Base-by-base conservation (phyloP, 2,113 vertebrate species). In the Chamaea fasciata region DNA sequence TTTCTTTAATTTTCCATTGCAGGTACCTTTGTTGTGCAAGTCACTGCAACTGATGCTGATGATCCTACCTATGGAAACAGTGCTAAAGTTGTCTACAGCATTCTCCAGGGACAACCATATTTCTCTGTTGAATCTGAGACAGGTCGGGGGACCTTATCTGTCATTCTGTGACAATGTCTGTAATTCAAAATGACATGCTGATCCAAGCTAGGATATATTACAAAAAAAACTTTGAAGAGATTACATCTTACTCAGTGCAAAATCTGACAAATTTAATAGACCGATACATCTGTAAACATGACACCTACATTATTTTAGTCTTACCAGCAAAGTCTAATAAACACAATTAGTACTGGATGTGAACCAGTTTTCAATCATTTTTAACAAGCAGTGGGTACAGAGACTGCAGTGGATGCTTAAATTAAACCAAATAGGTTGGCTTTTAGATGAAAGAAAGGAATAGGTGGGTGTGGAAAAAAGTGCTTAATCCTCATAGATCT, bases 71-170 rank as follows among this genome's bases (percentile, higher is more conserved):
- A 99, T 7, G 99, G 99, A 21, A 99, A 99, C 97, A 99, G 99
- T 35, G 99, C 99, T 94, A 98, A 93, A 97, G 98, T 99, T 92
- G 98, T 99, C 87, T 99, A 99, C 93, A 99, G 99, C 95, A 99
- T 99, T 97, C 98, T 99, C 64, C 98, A 99, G 97, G 99, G 99
- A n/a, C 99, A 99, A 92, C 99, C 99, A 13, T 99, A 99, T 97
- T 99, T 99, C 97, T 99, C 99, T 0, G 99, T 99, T 8, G 99
- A 99, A 94, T 98, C 99, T 7, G 98, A 99, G 78, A 98, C 99
- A 96, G 99, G 99, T 99, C 89, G 97, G 99, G 87, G 80, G 91
- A 95, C 83, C 41, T 97, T 95, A 87, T 91, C 82, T 88, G 78
- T 96, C 94, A 94, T 92, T 95, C 65, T 95, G 3, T 93, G 71